phyloP scores from a whole-genome alignment of 2,888 invertebrate species.

The Tipula vernalis region DNA sequence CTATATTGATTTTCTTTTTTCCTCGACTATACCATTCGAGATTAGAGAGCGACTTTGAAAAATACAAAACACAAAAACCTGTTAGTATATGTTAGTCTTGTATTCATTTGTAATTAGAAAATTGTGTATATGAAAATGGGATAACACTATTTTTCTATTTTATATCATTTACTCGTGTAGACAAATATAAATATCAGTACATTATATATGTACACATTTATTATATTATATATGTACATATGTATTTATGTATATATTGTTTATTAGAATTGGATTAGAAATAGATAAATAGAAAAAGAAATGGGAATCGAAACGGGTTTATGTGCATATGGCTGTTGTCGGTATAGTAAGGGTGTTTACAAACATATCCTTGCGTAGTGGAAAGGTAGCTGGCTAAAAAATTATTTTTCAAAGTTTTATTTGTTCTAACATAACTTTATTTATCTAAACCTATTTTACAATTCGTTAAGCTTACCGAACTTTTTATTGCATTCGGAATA shows the following conservation, averaged over 20 bases:
- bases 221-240: neutral
- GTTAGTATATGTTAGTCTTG: neutral
- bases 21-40: neutral
- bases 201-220: neutral
- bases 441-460: too few species aligned
- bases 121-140: neutral
- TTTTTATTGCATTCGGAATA: too few species aligned
- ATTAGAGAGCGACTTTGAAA: neutral
- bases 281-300: neutral
- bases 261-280: neutral
- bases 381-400: neutral
- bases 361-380: neutral
- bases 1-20: neutral
- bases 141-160: neutral
- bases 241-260: neutral
- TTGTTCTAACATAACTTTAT: too few species aligned
- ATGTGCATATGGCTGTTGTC: neutral
- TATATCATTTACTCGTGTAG: neutral
- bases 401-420: neutral
- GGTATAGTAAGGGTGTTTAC: neutral
- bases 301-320: neutral
- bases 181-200: neutral
- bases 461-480: too few species aligned
- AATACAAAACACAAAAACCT: neutral
- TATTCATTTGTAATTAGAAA: neutral